Base-by-base conservation (phyloP, 2,888 invertebrate genomes). In the Mactromeris polynyma region DNA sequence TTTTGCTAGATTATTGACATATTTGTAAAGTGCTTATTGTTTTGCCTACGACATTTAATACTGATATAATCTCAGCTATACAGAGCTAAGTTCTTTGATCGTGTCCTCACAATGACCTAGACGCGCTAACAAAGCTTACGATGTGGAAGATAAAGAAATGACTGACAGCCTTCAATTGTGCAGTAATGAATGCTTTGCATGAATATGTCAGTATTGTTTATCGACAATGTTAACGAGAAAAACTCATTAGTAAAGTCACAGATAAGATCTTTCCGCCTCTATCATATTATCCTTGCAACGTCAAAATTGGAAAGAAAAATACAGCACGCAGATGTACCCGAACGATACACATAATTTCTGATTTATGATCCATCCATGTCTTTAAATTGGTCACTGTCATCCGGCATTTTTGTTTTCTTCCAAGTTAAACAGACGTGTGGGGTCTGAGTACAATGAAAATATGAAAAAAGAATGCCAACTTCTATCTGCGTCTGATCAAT, bases 31-130 rank as follows among this genome's bases (percentile, higher is more conserved):
- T 73, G 73, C 36, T 73, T 77, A 82, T 77, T 85, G 85, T 85
- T 80, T 81, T 40, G 42, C 80, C 40, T 80, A 80, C 80, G 85
- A 85, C 85, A 58, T 85, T 46, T 46, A 19, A 64, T 21, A 46
- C 36, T n/a, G 88, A 88, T 88, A 84, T 58, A 73, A 90, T 90
- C 88, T 86, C 42, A n/a, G n/a, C 19, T 79, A 81, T 84, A 84
- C 86, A 82, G 26, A 64, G 64, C 33, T 33, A 26, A 40, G 79
- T 81, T 54, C 90, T 88, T 88, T 90, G 90, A 88, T 90, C 90
- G 83, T 83, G 82, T 81, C 73, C 88, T 84, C 81, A 77, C 81
- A 78, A 78, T 86, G 84, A 86, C 90, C 90, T 64, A 88, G 90
- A 86, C 83, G 19, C 9, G 14, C 33, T 42, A 78, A 88, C 88